These are phyloP conservation scores for Athripsodes cinereus DNA, from an alignment of 2,888 invertebrate species.

Conservation along the genomic window DNA sequence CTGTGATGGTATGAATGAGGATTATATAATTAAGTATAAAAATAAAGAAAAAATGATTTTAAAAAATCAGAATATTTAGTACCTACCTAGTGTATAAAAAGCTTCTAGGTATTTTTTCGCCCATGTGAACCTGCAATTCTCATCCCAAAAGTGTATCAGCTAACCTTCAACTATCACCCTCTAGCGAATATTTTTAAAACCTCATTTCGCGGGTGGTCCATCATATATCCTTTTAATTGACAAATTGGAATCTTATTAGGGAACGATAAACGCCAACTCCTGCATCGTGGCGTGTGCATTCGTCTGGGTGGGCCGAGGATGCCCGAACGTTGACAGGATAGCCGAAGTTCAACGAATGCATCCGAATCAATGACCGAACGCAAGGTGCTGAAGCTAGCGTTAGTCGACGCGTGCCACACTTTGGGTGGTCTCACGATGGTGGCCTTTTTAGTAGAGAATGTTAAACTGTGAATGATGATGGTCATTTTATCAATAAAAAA, in stretches of 20 bases:
- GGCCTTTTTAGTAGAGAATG: constrained; percentile 39
- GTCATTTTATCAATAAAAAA: no score
- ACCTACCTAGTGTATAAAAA: no score
- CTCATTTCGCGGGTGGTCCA: constrained; percentile 31
- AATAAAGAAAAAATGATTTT: no score
- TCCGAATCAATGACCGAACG: constrained; percentile 20
- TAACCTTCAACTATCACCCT: no score
- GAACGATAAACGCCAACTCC: constrained; percentile 51
- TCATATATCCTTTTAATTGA: constrained; percentile 59
- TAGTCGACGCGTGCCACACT: constrained; percentile 63
- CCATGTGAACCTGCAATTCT: no score
- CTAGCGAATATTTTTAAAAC: constrained; percentile 12
- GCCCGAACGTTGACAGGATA: constrained; percentile 34
- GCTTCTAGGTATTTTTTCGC: no score
- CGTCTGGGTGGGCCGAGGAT: constrained; percentile 37
- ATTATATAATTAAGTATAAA: no score
- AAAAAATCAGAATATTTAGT: no score
- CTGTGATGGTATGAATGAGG: no score
- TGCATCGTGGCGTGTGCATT: constrained; percentile 34
- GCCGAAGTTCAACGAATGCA: background rate
- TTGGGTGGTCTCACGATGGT: constrained; percentile 63
- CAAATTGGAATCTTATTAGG: constrained; percentile 66
- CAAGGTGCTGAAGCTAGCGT: constrained; percentile 16
- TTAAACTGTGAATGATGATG: constrained; percentile 5
- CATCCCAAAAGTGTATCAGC: no score